phyloP scores from a whole-genome alignment of 2,113 vertebrate genomes.

The Neogale vison region DNA sequence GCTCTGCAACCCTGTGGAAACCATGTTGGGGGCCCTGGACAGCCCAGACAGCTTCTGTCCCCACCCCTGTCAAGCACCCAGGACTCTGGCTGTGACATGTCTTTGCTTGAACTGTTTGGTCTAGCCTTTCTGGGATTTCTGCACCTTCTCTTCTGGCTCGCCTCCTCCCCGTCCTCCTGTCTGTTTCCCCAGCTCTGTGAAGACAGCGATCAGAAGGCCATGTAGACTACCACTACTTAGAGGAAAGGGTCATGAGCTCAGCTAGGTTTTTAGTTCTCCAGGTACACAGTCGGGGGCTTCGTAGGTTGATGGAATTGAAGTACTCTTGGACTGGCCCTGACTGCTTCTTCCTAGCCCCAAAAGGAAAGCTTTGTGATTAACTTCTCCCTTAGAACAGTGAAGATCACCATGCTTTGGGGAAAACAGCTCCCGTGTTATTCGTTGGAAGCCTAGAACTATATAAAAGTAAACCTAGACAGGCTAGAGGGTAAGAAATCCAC shows the following conservation, averaged over 20 bases:
- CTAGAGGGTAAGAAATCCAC: neutral
- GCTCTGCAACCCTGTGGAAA: neutral
- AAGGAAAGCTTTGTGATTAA: no score
- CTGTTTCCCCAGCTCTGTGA: neutral
- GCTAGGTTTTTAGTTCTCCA: neutral
- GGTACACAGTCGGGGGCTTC: fast-evolving
- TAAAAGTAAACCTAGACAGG: neutral
- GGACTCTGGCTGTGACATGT: no score
- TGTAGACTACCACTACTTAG: neutral
- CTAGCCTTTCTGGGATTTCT: no score
- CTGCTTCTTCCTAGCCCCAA: neutral
- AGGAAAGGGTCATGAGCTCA: neutral
- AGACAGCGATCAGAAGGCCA: fast-evolving
- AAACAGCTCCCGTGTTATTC: neutral
- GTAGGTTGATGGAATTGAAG: neutral
- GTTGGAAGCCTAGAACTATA: neutral
- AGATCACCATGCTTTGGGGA: neutral
- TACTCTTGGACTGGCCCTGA: no score
- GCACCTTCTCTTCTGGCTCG: no score
- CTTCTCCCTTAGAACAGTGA: neutral
- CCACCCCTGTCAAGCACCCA: fast-evolving
- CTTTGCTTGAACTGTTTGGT: neutral
- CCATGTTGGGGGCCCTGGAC: fast-evolving
- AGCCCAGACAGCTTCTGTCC: fast-evolving
- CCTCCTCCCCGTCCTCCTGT: fast-evolving